Percentiles rank a stretch among this genome's conserved stretches.
Evolutionary conservation across 2,888 invertebrate species (phyloP).

Genomic region (Parapristionchus giblindavisi): DNA sequence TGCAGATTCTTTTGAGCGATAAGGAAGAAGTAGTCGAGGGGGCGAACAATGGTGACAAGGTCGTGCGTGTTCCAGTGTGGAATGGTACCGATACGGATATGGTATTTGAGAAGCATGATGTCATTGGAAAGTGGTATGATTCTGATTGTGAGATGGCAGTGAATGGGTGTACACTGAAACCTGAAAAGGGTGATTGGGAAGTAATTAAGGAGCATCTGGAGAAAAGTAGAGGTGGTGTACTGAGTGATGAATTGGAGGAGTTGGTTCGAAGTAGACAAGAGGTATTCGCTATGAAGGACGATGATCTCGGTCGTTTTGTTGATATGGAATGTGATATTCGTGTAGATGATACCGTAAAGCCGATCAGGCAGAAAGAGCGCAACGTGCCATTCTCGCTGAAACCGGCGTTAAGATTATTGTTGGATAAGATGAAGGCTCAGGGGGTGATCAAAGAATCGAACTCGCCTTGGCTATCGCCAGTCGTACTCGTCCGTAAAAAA

Average conservation of each 20-base stretch:
- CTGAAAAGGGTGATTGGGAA: too few relatives aligned
- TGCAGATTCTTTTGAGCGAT: neutral
- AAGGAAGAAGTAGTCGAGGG: neutral
- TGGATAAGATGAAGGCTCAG: constrained; percentile 2
- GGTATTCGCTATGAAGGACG: neutral
- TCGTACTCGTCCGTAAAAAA: constrained; percentile 4
- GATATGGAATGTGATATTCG: neutral
- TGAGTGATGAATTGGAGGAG: neutral
- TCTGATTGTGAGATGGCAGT: too few relatives aligned
- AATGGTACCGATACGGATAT: neutral
- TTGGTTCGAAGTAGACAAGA: neutral
- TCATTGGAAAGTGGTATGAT: constrained; percentile 15
- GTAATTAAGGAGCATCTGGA: neutral
- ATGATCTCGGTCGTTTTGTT: neutral
- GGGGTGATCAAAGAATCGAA: neutral
- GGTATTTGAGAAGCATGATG: neutral
- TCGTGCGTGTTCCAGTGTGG: neutral
- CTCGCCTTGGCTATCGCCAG: neutral
- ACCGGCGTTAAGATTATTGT: neutral
- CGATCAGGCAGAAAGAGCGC: constrained; percentile 4
- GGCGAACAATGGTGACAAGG: neutral
- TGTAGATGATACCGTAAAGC: neutral
- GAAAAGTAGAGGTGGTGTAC: neutral
- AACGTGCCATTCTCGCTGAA: neutral
- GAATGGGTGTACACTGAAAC: too few relatives aligned